Conservation (phyloP, 2,888 invertebrate species). For the Drosophila flavopinicola region DNA sequence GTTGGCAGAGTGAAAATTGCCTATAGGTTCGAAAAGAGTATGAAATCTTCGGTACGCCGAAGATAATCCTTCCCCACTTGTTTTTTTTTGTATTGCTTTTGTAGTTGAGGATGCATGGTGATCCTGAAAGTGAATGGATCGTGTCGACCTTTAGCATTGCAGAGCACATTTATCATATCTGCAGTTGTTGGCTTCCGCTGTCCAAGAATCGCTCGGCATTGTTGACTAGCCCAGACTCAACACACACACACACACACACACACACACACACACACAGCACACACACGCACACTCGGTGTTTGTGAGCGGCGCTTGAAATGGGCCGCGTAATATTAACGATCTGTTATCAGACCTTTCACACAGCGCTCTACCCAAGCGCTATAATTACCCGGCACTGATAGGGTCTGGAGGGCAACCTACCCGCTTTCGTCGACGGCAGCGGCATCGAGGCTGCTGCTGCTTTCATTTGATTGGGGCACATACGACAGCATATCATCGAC, state of each 20-base stretch:
- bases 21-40: too few relatives aligned
- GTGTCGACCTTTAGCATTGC: conserved; percentile 45
- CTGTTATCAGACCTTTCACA: conserved; percentile 71
- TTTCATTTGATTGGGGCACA: conserved; percentile 18
- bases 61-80: too few relatives aligned
- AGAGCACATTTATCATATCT: conserved; percentile 23
- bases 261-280: not conserved
- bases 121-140: conserved; percentile 38
- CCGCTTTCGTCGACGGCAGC: conserved; percentile 63
- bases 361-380: conserved; percentile 47
- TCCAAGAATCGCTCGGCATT: conserved; percentile 41
- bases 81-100: too few relatives aligned
- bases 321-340: conserved; percentile 77
- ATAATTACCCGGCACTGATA: conserved; percentile 71
- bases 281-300: conserved; percentile 13
- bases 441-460: conserved; percentile 33
- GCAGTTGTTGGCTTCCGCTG: conserved; percentile 47
- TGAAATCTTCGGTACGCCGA: too few relatives aligned
- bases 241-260: not conserved
- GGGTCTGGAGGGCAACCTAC: conserved; percentile 69
- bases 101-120: conserved; percentile 2
- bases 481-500: conserved; percentile 31
- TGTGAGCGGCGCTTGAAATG: conserved; percentile 61
- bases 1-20: too few relatives aligned
- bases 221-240: conserved; percentile 6